Evolutionary conservation across 2,113 vertebrate species (phyloP), one percentile per base, ranked within the genome.

Genomic region (Rhadina sibilatrix): DNA sequence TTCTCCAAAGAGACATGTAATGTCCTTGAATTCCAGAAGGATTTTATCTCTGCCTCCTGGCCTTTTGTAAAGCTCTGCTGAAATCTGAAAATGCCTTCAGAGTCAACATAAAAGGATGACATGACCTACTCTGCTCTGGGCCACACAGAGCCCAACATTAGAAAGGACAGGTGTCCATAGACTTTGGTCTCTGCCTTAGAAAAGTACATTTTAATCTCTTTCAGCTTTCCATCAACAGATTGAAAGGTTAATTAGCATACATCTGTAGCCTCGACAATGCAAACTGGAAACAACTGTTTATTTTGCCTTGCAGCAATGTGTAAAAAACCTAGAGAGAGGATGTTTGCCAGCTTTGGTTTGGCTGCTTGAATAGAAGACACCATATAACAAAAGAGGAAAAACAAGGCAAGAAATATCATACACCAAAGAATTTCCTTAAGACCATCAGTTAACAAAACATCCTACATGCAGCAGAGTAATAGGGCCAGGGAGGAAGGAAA

Each of bases 211-310:
- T 92, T 83, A 89, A 83, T 90, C n/a, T 93, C 71, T 94, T 83
- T 54, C 57, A 49, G 52, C 64, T 93, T 92, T 88, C 64, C 61
- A 60, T 92, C 87, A 82, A 49, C 77, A 82, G 65, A 46, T 76
- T 79, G 88, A 88, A 84, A 84, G 57, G 76, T 65, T 90, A 90
- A 94, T 96, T 92, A 94, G 30, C 83, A 92, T 76, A 89, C 80
- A 96, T 94, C 90, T 95, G 80, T 87, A 89, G 83, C 72, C 64
- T 69, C 2, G 3, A 71, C 94, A 96, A 87, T 90, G 91, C 88
- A 50, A 93, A 82, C 90, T 92, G 76, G 86, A 96, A 96, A 84
- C 85, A 95, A 96, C 60, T 94, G 83, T 93, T 96, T 96, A 94
- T 95, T 96, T 95, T 96, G 90, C 93, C 93, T 97, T 92, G 83